Conservation (phyloP, 64 coral and sea anemone species). For the Trachythela sp. region DNA sequence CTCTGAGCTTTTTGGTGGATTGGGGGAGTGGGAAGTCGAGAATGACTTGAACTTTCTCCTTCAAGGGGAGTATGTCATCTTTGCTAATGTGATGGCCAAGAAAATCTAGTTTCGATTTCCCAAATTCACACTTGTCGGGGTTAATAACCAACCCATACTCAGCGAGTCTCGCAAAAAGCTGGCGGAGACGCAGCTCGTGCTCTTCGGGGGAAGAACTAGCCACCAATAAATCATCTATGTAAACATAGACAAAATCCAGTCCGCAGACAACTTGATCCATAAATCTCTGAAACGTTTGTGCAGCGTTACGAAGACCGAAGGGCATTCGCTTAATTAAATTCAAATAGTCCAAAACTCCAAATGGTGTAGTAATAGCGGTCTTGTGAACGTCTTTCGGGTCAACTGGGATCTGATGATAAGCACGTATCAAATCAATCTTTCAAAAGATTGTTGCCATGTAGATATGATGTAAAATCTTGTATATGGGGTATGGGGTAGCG, state of each 20-base stretch:
- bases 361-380: not conserved
- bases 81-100: not conserved
- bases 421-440: slow-evolving; percentile 15
- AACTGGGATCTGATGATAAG: not conserved
- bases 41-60: not conserved
- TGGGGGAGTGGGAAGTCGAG: not conserved
- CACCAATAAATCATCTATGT: not conserved
- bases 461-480: not conserved
- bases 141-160: not conserved
- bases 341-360: not conserved
- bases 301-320: not conserved
- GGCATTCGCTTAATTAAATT: not conserved
- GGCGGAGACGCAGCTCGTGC: not conserved
- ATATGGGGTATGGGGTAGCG: slow-evolving; percentile 19
- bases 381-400: not conserved
- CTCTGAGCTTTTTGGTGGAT: not conserved
- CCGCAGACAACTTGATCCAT: not conserved
- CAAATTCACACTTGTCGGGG: not conserved
- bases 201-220: not conserved
- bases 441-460: not conserved
- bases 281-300: slow-evolving; percentile 9
- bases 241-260: not conserved
- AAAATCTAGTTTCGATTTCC: not conserved
- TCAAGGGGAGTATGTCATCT: not conserved
- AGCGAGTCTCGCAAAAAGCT: not conserved